Evolutionary conservation across 2,113 vertebrate species (phyloP).

Genomic region (Marcusenius ussheri): DNA sequence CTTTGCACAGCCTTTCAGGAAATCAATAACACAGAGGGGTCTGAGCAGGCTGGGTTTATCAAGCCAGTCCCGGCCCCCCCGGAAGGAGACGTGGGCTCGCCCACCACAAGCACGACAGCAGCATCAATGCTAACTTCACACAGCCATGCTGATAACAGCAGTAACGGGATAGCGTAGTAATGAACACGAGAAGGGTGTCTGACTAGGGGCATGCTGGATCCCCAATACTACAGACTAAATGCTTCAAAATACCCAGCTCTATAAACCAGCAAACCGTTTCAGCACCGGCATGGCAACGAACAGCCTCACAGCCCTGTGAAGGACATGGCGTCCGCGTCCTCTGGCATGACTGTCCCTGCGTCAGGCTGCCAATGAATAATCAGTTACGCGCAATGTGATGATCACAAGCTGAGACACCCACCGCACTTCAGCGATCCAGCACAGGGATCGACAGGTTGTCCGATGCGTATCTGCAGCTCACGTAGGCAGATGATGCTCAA

Average conservation of each 20-base stretch:
- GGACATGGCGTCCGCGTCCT: background rate
- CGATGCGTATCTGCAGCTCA: background rate
- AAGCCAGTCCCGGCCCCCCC: background rate
- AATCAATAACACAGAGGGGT: slow-evolving; percentile 2
- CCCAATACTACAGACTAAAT: background rate
- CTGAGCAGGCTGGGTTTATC: background rate
- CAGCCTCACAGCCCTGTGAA: background rate
- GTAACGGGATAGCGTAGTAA: background rate
- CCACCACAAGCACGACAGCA: background rate
- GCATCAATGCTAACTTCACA: background rate
- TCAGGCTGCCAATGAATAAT: background rate
- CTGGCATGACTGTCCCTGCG: background rate
- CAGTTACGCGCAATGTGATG: background rate
- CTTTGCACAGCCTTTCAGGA: background rate
- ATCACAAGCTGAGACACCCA: background rate
- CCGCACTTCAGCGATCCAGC: background rate
- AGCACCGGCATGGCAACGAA: background rate
- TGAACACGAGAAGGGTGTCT: background rate
- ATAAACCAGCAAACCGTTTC: background rate
- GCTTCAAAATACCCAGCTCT: background rate
- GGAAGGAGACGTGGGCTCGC: background rate
- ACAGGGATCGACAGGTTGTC: background rate
- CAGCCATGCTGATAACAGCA: background rate
- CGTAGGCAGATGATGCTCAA: background rate
- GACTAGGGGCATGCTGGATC: background rate